Conservation (phyloP, 2,113 vertebrate genomes). For the Heliornis fulica region DNA sequence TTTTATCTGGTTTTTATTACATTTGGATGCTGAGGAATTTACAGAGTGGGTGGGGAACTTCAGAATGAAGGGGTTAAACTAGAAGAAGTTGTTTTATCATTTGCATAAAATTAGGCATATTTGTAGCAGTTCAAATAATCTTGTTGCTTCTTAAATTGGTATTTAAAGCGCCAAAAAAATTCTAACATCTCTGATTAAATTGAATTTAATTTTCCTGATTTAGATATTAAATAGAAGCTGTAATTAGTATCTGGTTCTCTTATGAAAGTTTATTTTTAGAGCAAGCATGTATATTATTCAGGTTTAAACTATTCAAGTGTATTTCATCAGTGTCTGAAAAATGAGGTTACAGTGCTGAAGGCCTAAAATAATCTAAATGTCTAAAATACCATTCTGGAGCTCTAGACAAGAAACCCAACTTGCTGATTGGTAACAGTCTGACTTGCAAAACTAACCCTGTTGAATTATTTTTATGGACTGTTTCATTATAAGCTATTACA, state of each 20-base stretch:
- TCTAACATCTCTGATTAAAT: conserved; percentile 60
- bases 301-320: conserved; percentile 6
- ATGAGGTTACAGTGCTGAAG: background rate
- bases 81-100: background rate
- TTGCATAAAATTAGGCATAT: conserved; percentile 38
- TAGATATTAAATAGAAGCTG: conserved; percentile 52
- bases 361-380: background rate
- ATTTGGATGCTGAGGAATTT: background rate
- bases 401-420: background rate
- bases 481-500: background rate
- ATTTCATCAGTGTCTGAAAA: background rate
- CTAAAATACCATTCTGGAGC: background rate
- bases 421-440: background rate
- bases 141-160: conserved; percentile 35
- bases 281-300: background rate
- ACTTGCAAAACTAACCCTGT: background rate
- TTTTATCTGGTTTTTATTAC: background rate
- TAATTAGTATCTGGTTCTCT: conserved; percentile 53
- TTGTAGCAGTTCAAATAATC: conserved; percentile 33
- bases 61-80: background rate
- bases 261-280: conserved; percentile 61
- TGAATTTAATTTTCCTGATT: conserved; percentile 64
- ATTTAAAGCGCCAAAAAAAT: conserved; percentile 39
- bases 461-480: background rate
- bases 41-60: background rate